These are phyloP conservation scores for Andinoacara biseriatus DNA, from an alignment of 2,113 vertebrate species.

Conservation along the genomic window DNA sequence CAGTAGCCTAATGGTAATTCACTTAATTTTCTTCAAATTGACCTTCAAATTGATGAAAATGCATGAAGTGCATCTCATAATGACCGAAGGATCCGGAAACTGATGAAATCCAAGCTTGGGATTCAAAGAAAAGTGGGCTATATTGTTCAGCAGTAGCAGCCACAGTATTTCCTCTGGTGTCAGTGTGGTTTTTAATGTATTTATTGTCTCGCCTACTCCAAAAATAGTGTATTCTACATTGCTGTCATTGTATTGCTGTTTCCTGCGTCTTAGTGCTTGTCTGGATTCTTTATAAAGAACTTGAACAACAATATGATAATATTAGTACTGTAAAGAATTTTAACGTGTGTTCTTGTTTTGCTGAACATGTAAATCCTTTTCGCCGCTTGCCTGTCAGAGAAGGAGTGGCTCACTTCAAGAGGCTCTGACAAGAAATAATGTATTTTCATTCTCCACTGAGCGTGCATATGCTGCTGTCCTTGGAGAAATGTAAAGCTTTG, in stretches of 20 bases:
- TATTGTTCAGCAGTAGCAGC: too few species aligned
- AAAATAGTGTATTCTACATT: rapidly evolving
- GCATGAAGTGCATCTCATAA: neutral
- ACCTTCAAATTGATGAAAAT: conserved; percentile 7
- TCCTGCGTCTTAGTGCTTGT: neutral
- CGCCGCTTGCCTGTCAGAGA: neutral
- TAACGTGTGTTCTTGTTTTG: conserved; percentile 11
- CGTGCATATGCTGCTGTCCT: conserved; percentile 20
- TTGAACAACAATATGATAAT: neutral
- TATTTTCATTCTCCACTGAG: conserved; percentile 38
- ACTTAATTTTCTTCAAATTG: conserved; percentile 20
- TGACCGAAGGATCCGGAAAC: neutral
- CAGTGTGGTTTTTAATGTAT: neutral
- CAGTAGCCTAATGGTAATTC: neutral
- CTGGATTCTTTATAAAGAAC: neutral
- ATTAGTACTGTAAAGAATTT: neutral
- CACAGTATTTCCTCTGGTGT: neutral
- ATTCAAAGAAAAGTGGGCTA: neutral
- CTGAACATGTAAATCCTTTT: neutral
- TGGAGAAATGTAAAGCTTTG: conserved; percentile 46
- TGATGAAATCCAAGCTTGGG: neutral
- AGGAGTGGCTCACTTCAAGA: conserved; percentile 22
- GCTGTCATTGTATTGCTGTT: rapidly evolving
- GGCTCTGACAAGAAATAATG: conserved; percentile 28
- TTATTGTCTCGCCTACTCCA: neutral